Percentiles rank a stretch among this genome's conserved stretches.
Conservation (phyloP, 2,113 vertebrate species). For the Psammodynastes pulverulentus region DNA sequence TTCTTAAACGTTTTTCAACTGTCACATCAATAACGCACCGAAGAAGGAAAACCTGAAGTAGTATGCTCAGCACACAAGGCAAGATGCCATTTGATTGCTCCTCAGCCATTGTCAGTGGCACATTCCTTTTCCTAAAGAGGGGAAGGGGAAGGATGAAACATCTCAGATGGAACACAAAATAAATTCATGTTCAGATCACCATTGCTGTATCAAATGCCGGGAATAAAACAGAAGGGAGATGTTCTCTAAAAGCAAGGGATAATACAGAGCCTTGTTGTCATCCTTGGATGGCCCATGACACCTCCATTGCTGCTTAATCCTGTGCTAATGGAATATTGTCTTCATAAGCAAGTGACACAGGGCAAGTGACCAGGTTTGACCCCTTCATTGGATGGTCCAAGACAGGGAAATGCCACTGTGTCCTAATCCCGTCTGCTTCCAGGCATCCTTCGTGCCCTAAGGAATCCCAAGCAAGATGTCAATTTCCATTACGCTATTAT, state of each 20-base stretch:
- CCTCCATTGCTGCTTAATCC: background rate
- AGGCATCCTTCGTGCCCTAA: background rate
- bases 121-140: slow-evolving; percentile 55
- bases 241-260: background rate
- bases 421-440: background rate
- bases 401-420: background rate
- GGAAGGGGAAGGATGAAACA: slow-evolving; percentile 33
- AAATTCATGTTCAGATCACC: slow-evolving; percentile 49
- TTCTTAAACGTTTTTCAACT: slow-evolving; percentile 58
- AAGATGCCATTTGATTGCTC: slow-evolving; percentile 35
- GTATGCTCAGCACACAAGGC: slow-evolving; percentile 33
- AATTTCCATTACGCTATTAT: background rate
- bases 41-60: slow-evolving; percentile 47
- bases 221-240: slow-evolving; percentile 55
- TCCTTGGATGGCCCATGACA: slow-evolving; percentile 11
- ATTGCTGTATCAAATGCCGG: slow-evolving; percentile 36
- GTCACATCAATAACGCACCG: slow-evolving; percentile 54
- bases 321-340: background rate
- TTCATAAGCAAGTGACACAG: background rate
- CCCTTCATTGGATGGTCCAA: background rate
- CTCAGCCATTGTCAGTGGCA: slow-evolving; percentile 54
- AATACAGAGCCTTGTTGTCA: slow-evolving; percentile 24
- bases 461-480: background rate
- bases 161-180: slow-evolving; percentile 53
- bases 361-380: background rate